phyloP scores from a whole-genome alignment of 2,797 vertebrate species.

The Sitta carolinensis region DNA sequence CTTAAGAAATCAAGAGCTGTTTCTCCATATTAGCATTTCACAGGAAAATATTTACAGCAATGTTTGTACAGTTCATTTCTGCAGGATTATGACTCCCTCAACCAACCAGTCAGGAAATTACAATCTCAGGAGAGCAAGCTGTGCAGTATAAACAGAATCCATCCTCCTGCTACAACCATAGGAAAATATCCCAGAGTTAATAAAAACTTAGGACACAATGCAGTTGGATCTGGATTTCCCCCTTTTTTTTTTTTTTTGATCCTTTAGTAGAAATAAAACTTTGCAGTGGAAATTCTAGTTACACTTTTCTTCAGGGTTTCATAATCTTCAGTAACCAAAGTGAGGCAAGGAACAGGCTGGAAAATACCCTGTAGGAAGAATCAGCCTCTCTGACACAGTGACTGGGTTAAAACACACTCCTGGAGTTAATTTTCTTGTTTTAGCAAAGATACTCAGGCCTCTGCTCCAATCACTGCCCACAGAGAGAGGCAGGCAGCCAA shows the following conservation, averaged over 20 bases:
- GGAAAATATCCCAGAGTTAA: not conserved
- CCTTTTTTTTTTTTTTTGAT: not conserved
- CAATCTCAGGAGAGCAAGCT: not conserved
- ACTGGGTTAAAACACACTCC: not conserved
- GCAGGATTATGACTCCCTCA: slow-evolving; percentile 36
- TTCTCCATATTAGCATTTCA: not conserved
- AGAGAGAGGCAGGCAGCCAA: slow-evolving; percentile 2
- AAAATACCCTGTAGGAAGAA: not conserved
- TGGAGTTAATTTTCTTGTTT: not conserved
- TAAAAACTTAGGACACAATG: not conserved
- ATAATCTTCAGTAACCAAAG: not conserved
- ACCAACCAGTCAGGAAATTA: not conserved
- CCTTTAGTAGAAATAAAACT: not conserved
- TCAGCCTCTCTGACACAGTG: not conserved
- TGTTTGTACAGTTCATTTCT: not conserved
- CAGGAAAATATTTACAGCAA: not conserved
- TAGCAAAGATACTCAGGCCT: not conserved
- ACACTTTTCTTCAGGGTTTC: not conserved
- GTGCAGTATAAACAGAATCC: not conserved
- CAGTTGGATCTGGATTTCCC: not conserved
- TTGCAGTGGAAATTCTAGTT: not conserved
- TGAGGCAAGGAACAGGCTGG: not conserved
- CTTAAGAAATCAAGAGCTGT: not conserved
- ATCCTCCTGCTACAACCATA: not conserved
- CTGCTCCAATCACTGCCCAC: not conserved